Evolutionary conservation across 1,140 invertebrate species (phyloP), one percentile per base, ranked within the genome.

Genomic region (Charaxes varanes): DNA sequence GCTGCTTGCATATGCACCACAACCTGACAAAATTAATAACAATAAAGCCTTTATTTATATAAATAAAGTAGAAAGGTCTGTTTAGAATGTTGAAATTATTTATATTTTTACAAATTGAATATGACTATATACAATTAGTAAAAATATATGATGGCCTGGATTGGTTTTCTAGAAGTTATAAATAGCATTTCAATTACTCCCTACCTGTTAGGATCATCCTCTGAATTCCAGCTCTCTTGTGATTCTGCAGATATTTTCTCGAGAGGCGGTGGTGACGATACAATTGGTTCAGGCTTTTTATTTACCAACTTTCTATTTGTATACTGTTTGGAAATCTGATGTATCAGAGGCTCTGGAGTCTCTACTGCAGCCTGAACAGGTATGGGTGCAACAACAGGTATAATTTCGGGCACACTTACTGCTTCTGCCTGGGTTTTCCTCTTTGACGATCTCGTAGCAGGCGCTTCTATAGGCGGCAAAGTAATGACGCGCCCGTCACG

Each of bases 1-100:
- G 97, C 62, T 96, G 93, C 59, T 93, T 91, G 71, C 97, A 99
- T 62, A 98, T 94, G 77, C 97, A 99, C 95, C 96, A 98, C 12
- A 98, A 84, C 56, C 84, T 85, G n/a, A 40, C 7, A 49, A 65
- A 44, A 28, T 6, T 24, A 3, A n/a, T 24, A 24, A 1, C n/a
- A n/a, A n/a, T n/a, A n/a, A n/a, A n/a, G n/a, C n/a, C n/a, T n/a
- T n/a, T n/a, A n/a, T n/a, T n/a, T n/a, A n/a, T n/a, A n/a, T n/a
- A n/a, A n/a, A n/a, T n/a, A n/a, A n/a, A n/a, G n/a, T n/a, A n/a
- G n/a, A n/a, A n/a, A n/a, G n/a, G n/a, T n/a, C n/a, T n/a, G n/a
- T n/a, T n/a, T n/a, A n/a, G n/a, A n/a, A n/a, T n/a, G n/a, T n/a
- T n/a, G n/a, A n/a, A n/a, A n/a, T n/a, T n/a, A n/a, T n/a, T n/a